Evolutionary conservation across 2,888 invertebrate genomes (phyloP), one percentile per base, ranked within the genome.

Genomic region (Erpobdella octoculata): DNA sequence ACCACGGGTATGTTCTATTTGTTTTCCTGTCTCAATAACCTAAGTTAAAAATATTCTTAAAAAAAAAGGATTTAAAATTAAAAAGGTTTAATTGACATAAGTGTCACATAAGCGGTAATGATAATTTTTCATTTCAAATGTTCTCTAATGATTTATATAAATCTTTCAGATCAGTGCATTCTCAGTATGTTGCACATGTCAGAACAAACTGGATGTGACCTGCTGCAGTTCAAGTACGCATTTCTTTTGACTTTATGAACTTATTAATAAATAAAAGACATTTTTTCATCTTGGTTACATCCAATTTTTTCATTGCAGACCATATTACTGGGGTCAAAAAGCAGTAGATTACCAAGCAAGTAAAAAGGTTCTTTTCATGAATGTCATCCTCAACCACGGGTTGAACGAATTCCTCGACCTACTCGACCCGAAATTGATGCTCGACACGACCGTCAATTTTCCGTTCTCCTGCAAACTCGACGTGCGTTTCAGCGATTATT

Each of bases 321-420:
- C 93, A 0, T 90, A 90, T 78, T 84, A 93, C 0, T 93, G 91
- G 89, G 92, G 92, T 0, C 88, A 88, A 79, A 88, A 89, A 2
- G 92, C 91, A 0, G 88, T 90, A 0, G 88, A 88, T 68, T 88
- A 90, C 80, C 91, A 91, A 79, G 75, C 80, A 5, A 75, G 81
- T 28, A 77, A 79, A 71, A 78, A 87, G 21, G 85, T 86, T 67
- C 81, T 85, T 0, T 86, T 86, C 38, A 86, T 85, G 68, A 87
- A 87, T 28, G 79, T 90, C 8, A 88, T 88, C 86, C 87, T 89
- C 71, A 89, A 90, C 80, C 89, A 90, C 0, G 88, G 89, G 37
- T 86, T 89, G 28, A 87, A 87, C 62, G 89, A 90, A 82, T 88
- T 91, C 1, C 83, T 92, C 74, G 89, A 89, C 72, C 85, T 90